phyloP scores from a whole-genome alignment of 2,113 vertebrate species.

The Gadus macrocephalus region DNA sequence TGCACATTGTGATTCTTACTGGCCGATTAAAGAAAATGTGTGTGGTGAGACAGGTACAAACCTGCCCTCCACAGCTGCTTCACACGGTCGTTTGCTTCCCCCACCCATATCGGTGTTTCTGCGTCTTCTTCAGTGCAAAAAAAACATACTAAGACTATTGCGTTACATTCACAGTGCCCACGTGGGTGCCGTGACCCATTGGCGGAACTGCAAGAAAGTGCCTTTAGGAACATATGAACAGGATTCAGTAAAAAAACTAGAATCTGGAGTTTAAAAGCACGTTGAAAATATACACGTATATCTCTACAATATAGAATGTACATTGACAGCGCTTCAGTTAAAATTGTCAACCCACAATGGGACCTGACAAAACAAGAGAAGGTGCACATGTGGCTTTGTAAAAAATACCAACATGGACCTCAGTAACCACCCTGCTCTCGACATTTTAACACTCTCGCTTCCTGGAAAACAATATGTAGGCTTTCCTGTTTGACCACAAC shows the following conservation, averaged over 20 bases:
- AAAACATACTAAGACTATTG: constrained; percentile 7
- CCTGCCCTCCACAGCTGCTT: neutral
- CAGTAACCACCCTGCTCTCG: neutral
- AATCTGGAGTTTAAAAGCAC: constrained; percentile 84
- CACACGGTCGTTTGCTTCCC: neutral
- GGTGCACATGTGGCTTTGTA: constrained; percentile 13
- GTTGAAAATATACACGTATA: constrained; percentile 89
- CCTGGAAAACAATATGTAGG: neutral
- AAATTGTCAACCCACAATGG: constrained; percentile 68
- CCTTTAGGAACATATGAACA: constrained; percentile 78
- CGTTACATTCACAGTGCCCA: constrained; percentile 63
- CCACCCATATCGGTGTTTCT: neutral
- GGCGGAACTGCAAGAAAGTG: constrained; percentile 58
- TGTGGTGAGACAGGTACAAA: constrained; percentile 15
- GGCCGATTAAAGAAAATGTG: constrained; percentile 13
- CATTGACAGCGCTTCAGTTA: constrained; percentile 73
- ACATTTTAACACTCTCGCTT: neutral
- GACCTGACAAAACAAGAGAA: constrained; percentile 6
- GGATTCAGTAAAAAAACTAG: constrained; percentile 97
- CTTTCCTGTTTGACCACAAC: neutral
- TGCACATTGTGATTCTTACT: neutral
- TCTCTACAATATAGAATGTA: constrained; percentile 85
- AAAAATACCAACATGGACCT: neutral
- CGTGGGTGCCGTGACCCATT: constrained; percentile 66
- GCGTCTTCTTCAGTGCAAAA: constrained; percentile 75